Percentiles rank a stretch among this genome's conserved stretches.
phyloP scores from a whole-genome alignment of 1,140 invertebrate species.

The Anagrus nilaparvatae region DNA sequence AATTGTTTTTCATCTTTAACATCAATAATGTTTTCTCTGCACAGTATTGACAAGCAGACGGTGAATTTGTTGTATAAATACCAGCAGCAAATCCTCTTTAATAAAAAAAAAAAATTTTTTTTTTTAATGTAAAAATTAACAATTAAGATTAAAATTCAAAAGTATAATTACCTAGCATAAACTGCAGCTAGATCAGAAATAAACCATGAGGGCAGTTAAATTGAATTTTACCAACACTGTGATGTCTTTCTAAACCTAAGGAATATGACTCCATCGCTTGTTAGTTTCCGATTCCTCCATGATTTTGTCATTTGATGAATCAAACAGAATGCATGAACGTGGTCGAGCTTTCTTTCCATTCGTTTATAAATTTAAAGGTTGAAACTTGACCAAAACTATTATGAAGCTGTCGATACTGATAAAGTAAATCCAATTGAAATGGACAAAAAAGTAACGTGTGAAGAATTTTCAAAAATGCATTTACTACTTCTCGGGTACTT shows the following conservation, averaged over 20 bases:
- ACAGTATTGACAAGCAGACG: slow-evolving; percentile 73
- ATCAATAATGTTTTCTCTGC: slow-evolving; percentile 71
- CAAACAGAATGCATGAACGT: slow-evolving; percentile 57
- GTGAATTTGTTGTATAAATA: slow-evolving; percentile 84
- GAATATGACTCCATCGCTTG: slow-evolving; percentile 62
- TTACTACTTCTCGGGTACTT: slow-evolving; percentile 53
- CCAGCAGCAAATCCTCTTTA: slow-evolving; percentile 73
- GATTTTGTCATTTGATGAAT: slow-evolving; percentile 34
- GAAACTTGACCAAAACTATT: slow-evolving; percentile 51
- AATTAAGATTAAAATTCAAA: too few relatives aligned
- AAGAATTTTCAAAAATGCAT: slow-evolving; percentile 61
- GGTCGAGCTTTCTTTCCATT: slow-evolving; percentile 48
- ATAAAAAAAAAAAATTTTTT: slow-evolving; percentile 23
- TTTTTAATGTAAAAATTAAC: too few relatives aligned
- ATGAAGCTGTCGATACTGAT: slow-evolving; percentile 67
- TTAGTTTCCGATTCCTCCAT: slow-evolving; percentile 48
- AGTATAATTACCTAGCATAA: slow-evolving; percentile 80
- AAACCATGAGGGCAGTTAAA: slow-evolving; percentile 91
- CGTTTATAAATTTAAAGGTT: too few relatives aligned
- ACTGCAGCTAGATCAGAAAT: slow-evolving; percentile 75
- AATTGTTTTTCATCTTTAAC: slow-evolving; percentile 82
- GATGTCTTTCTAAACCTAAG: slow-evolving; percentile 67
- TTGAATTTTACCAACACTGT: slow-evolving; percentile 78
- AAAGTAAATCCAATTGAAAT: slow-evolving; percentile 71
- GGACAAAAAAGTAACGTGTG: slow-evolving; percentile 66